Conservation (phyloP, 2,113 vertebrate species). For the Podiceps cristatus region DNA sequence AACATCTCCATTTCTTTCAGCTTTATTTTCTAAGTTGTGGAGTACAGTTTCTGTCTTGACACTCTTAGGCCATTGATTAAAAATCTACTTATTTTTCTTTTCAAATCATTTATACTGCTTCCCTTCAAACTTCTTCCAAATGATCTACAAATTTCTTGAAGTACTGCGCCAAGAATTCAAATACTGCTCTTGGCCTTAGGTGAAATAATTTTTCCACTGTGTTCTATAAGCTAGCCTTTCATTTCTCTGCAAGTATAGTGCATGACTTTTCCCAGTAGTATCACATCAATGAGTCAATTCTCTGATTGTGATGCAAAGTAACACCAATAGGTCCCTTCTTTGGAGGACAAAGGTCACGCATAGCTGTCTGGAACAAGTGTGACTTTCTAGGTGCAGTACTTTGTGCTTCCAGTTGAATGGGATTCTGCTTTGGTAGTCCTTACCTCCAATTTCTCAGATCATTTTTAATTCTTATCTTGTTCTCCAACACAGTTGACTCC, state of each 20-base stretch:
- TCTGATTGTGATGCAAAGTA: neutral
- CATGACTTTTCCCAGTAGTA: neutral
- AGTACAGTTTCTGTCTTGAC: neutral
- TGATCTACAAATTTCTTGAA: neutral
- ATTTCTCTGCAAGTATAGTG: neutral
- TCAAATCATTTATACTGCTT: neutral
- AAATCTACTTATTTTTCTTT: neutral
- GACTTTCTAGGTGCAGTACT: neutral
- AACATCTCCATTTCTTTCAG: neutral
- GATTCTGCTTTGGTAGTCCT: neutral
- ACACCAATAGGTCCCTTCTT: neutral
- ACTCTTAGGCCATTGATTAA: neutral
- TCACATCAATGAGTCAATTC: neutral
- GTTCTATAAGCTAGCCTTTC: neutral
- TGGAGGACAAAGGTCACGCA: neutral
- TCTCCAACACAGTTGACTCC: neutral
- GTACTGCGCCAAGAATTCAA: neutral
- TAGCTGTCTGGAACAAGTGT: neutral
- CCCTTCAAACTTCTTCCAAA: neutral
- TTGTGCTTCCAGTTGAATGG: neutral
- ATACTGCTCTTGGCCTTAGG: neutral
- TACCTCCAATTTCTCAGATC: neutral
- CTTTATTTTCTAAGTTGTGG: neutral
- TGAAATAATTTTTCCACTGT: neutral
- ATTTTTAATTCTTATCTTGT: neutral